Percentiles rank a stretch among this genome's conserved stretches.
Conservation (phyloP, 1,140 invertebrate genomes). For the Leptopilina clavipes region DNA sequence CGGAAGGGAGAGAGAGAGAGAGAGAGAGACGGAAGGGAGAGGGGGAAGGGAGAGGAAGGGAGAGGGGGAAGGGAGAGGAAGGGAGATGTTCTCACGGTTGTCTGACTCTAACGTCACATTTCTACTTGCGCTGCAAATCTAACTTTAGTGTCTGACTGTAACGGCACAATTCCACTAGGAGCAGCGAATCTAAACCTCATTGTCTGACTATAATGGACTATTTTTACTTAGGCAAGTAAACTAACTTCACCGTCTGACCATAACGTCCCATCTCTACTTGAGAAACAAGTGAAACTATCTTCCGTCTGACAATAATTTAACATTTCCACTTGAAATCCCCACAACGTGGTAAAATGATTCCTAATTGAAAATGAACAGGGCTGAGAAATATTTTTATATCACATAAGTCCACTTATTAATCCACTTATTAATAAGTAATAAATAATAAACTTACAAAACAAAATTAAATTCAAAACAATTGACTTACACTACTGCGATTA, state of each 20-base stretch:
- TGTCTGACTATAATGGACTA: neutral
- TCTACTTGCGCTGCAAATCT: neutral
- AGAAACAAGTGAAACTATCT: neutral
- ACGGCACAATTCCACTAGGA: neutral
- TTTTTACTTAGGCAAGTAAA: conserved; percentile 2
- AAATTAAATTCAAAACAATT: no score
- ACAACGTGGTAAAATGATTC: no score
- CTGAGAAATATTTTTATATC: no score
- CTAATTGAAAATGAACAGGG: no score
- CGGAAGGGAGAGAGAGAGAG: no score
- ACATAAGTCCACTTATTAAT: no score
- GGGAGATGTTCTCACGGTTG: conserved; percentile 12
- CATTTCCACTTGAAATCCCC: neutral
- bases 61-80: no score
- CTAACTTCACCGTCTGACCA: neutral
- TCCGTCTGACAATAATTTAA: neutral
- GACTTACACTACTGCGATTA: no score
- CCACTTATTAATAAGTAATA: no score
- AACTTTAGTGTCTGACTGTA: conserved; percentile 1
- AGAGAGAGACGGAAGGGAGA: no score
- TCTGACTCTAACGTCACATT: neutral
- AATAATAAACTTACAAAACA: no score
- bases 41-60: no score
- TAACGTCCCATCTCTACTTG: neutral
- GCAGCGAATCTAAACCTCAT: neutral